Conservation (phyloP, 2,797 vertebrate genomes). For the Smutsia temminckii region DNA sequence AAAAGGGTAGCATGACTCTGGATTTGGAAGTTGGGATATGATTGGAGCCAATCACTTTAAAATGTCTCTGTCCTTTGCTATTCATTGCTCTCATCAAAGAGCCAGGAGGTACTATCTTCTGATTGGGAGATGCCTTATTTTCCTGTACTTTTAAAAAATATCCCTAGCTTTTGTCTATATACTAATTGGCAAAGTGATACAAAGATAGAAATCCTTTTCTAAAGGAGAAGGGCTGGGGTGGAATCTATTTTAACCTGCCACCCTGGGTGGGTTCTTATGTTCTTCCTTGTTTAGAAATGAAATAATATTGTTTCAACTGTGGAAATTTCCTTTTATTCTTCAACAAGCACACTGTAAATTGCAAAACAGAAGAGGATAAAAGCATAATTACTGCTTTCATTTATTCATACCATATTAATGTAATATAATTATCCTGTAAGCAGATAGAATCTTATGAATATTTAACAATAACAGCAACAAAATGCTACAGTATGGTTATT, state of each 20-base stretch:
- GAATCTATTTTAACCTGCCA: background rate
- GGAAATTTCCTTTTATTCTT: slow-evolving; percentile 78
- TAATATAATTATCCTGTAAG: slow-evolving; percentile 84
- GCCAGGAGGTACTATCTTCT: background rate
- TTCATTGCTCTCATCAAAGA: background rate
- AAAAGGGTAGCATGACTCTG: too few species aligned
- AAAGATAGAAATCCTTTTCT: background rate
- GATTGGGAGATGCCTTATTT: background rate
- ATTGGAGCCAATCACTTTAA: background rate
- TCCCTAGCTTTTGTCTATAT: background rate
- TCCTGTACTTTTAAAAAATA: background rate
- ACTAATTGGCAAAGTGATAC: background rate
- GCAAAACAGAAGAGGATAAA: slow-evolving; percentile 82
- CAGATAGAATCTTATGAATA: slow-evolving; percentile 83
- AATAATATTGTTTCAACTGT: slow-evolving; percentile 75
- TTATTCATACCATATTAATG: slow-evolving; percentile 85
- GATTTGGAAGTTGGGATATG: background rate
- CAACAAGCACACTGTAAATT: slow-evolving; percentile 83
- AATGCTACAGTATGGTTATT: slow-evolving; percentile 69
- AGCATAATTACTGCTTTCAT: slow-evolving; percentile 84
- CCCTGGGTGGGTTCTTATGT: background rate
- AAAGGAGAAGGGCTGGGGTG: background rate
- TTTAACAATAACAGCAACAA: slow-evolving; percentile 67
- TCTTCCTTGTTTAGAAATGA: slow-evolving; percentile 63
- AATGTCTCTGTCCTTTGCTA: background rate